These are phyloP conservation scores for Diadumene lineata DNA, from an alignment of 92 coral and sea anemone genomes.

Conservation along the genomic window DNA sequence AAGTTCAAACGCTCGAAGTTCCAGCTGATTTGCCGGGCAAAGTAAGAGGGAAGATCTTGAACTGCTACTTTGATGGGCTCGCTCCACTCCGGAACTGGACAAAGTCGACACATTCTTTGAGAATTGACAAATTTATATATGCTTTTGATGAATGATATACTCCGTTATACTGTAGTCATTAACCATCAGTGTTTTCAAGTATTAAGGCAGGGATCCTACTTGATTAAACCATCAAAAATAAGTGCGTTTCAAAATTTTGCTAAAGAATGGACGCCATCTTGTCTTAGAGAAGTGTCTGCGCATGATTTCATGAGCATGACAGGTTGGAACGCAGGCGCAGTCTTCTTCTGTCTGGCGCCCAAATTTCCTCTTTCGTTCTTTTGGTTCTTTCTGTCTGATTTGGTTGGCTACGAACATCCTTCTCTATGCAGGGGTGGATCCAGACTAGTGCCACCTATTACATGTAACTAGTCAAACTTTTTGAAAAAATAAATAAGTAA, in stretches of 20 bases:
- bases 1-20: slow-evolving; percentile 93
- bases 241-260: slow-evolving; percentile 19
- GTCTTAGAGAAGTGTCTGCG: slow-evolving; percentile 7
- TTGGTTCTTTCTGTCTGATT: neutral
- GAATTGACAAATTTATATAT: neutral
- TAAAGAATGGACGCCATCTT: slow-evolving; percentile 57
- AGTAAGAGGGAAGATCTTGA: slow-evolving; percentile 74
- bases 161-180: neutral
- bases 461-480: too few relatives aligned
- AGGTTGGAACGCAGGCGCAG: slow-evolving; percentile 8
- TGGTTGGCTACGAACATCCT: neutral
- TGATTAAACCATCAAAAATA: neutral
- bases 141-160: neutral
- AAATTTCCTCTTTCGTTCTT: neutral
- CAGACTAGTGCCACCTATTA: too few relatives aligned
- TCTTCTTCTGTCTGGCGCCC: neutral
- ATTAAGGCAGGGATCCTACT: neutral
- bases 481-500: too few relatives aligned
- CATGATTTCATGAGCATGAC: neutral
- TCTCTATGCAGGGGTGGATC: too few relatives aligned
- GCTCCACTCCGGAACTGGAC: slow-evolving; percentile 97
- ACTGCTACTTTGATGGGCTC: slow-evolving; percentile 84
- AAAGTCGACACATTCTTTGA: slow-evolving; percentile 81
- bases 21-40: slow-evolving; percentile 95
- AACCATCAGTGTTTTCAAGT: neutral